Evolutionary conservation across 2,113 vertebrate species (phyloP), one percentile per base, ranked within the genome.

Genomic region (Heliornis fulica): DNA sequence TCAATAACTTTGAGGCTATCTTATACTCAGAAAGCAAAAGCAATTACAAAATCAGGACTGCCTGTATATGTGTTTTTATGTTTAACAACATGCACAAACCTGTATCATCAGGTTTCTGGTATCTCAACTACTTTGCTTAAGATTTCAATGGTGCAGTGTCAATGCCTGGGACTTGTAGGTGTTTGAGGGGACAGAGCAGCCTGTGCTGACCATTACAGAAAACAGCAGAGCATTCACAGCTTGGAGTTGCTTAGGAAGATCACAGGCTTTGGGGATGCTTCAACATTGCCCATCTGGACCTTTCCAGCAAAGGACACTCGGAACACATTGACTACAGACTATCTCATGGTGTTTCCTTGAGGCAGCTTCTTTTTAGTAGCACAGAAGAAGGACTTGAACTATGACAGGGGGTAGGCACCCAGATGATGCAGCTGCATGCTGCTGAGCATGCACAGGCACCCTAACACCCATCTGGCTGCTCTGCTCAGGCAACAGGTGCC

Each of bases 1-100:
- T 57, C 22, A 31, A 6, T 7, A 66, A 66, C 11, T 26, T 8
- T 32, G 29, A 70, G 51, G 69, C 15, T 21, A 40, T 26, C n/a
- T 87, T 61, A 65, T 54, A 40, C 76, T 91, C 59, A 54, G 76
- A 86, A 87, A 96, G 54, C 51, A 87, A 56, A 91, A 80, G 6
- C 5, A 45, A 65, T 54, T 26, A 41, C 7, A 3, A 2, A 56
- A 45, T 18, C 4, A 9, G 25, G 32, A 32, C 26, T 63, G 23
- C 45, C 46, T 20, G 10, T 17, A 4, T 36, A 5, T 28, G 20
- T 8, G 5, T 23, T 48, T 59, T 56, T 6, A 4, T 1, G 2
- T 23, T 40, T 53, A 56, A 59, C 29, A 59, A 19, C 25, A n/a
- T n/a, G n/a, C 41, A 71, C 63, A 70, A 54, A 43, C 20, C n/a